phyloP scores from a whole-genome alignment of 1,140 invertebrate genomes.

The Heterodera schachtii region DNA sequence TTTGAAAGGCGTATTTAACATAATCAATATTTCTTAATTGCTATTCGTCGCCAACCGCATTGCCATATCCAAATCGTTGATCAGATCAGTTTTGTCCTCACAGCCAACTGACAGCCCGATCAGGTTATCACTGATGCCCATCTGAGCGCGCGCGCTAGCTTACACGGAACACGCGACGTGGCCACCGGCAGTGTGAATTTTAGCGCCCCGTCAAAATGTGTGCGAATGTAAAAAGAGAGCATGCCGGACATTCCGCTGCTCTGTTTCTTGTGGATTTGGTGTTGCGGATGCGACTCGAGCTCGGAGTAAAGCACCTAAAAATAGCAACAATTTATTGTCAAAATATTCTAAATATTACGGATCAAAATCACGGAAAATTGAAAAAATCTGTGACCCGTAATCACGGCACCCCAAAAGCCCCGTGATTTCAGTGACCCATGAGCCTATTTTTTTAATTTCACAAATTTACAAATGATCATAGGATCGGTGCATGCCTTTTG shows the following conservation, averaged over 20 bases:
- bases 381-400: no score
- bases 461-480: no score
- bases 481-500: no score
- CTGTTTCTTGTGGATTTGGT: conserved; percentile 81
- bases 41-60: conserved; percentile 32
- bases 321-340: no score
- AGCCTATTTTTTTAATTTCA: no score
- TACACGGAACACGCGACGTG: conserved; percentile 55
- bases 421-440: no score
- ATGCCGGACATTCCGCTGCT: conserved; percentile 74
- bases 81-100: conserved; percentile 83
- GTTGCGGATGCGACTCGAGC: conserved; percentile 85
- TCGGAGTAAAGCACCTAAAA: conserved; percentile 74
- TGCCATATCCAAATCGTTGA: conserved; percentile 76
- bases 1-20: no score
- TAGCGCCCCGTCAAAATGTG: conserved; percentile 75
- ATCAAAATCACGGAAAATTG: no score
- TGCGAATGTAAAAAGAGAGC: conserved; percentile 83
- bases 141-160: conserved; percentile 72
- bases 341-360: no score
- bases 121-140: conserved; percentile 84
- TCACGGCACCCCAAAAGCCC: no score
- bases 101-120: conserved; percentile 88
- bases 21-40: no score
- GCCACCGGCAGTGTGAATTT: conserved; percentile 73